Evolutionary conservation across 2,113 vertebrate species (phyloP), one percentile per base, ranked within the genome.

Genomic region (Beaufortia kweichowensis): DNA sequence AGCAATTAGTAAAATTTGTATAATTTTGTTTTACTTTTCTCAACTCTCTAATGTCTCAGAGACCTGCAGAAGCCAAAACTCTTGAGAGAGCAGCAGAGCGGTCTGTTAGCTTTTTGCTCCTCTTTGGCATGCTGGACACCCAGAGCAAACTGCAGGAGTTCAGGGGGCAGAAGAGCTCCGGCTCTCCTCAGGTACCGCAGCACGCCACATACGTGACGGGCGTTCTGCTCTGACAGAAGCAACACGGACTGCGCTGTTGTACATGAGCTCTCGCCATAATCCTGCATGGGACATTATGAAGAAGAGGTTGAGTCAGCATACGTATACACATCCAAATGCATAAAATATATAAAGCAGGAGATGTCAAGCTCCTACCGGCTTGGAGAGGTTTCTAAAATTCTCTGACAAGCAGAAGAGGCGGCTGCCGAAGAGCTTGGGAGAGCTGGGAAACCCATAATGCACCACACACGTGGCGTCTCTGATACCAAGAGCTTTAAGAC

Each of bases 1-100:
- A n/a, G n/a, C n/a, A n/a, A n/a, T n/a, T n/a, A n/a, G n/a, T n/a
- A n/a, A n/a, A n/a, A n/a, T n/a, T n/a, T n/a, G n/a, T n/a, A n/a
- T n/a, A n/a, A n/a, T n/a, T n/a, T n/a, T n/a, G n/a, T n/a, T n/a
- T n/a, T n/a, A n/a, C n/a, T n/a, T n/a, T n/a, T n/a, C n/a, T n/a
- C n/a, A n/a, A n/a, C n/a, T n/a, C 35, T 11, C 8, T 39, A 39
- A 39, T 4, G 35, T 39, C 35, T 39, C 35, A 39, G 9, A 39
- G 80, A 98, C 97, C 90, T 95, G 94, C 97, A 98, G 85, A 92
- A 88, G 39, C 97, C 97, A 53, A 94, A 91, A 59, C 85, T 82
- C 89, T 99, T 99, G 41, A 99, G 86, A 81, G 83, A 89, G 1
- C 71, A 75, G 86, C 97, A 99, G 2, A 99, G 82, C 0, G 92